Evolutionary conservation across 64 coral and sea anemone species (phyloP).

Genomic region (Montipora sp.): DNA sequence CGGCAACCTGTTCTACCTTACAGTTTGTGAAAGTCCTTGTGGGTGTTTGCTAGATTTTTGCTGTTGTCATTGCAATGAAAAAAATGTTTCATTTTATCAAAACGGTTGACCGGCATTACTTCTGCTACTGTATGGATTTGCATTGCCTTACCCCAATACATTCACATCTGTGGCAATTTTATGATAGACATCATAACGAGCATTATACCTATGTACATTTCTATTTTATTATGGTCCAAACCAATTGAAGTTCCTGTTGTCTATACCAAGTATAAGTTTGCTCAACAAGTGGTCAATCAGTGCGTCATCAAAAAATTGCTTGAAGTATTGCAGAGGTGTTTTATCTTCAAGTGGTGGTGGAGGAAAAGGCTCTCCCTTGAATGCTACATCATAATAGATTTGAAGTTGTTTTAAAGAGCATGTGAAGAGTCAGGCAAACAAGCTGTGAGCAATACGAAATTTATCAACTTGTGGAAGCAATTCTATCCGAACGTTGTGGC

Average conservation of each 20-base stretch:
- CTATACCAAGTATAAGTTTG: not conserved
- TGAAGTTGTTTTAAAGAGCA: not conserved
- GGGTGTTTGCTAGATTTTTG: not conserved
- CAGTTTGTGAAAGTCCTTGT: no score
- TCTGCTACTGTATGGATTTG: not conserved
- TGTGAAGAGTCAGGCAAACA: no score
- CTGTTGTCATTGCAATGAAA: not conserved
- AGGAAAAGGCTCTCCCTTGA: slow-evolving; percentile 4
- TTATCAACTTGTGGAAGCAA: no score
- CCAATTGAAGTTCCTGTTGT: not conserved
- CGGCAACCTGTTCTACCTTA: no score
- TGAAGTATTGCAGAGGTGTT: not conserved
- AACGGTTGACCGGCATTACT: not conserved
- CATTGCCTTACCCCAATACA: not conserved
- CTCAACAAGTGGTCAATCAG: not conserved
- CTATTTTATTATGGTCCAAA: not conserved
- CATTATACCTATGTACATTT: not conserved
- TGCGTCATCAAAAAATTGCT: not conserved
- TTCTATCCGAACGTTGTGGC: no score
- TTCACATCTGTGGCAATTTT: not conserved
- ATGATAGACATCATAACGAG: not conserved
- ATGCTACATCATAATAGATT: not conserved
- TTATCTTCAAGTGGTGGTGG: slow-evolving; percentile 1
- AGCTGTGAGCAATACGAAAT: no score
- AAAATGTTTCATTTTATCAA: not conserved